A percentile compares a stretch with the other conserved stretches of the same genome.
Conservation (phyloP, 2,888 invertebrate species). For the Melinopterus prodromus region DNA sequence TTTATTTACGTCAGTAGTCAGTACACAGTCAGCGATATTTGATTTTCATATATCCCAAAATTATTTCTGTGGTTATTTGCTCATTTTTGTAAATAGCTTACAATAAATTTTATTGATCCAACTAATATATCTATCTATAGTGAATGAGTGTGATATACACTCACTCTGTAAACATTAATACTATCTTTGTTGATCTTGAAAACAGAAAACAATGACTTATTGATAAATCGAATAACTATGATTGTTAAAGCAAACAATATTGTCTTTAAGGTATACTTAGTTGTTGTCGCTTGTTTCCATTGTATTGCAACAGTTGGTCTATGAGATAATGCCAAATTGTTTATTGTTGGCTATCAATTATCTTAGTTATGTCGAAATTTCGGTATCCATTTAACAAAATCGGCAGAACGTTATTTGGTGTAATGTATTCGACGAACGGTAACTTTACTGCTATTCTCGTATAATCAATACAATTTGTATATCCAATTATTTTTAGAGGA, state of each 20-base stretch:
- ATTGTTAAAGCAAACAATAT: neutral
- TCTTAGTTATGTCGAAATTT: neutral
- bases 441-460: neutral
- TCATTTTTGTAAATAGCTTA: no score
- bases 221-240: conserved; percentile 10
- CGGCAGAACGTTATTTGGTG: neutral
- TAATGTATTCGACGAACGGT: neutral
- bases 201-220: conserved; percentile 7
- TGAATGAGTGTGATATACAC: no score
- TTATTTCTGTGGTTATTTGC: no score
- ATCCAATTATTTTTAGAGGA: neutral
- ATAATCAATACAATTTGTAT: neutral
- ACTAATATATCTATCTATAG: no score
- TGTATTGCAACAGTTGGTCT: neutral
- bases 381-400: neutral
- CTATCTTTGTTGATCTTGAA: conserved; percentile 7
- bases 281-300: neutral
- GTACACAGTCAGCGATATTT: no score
- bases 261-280: neutral
- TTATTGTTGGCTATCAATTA: neutral
- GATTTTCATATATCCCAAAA: no score
- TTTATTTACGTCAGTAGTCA: neutral
- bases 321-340: neutral
- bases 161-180: neutral
- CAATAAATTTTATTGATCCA: no score